These are phyloP conservation scores for Macrotis lagotis DNA, from an alignment of 2,113 vertebrate species.

Conservation along the genomic window DNA sequence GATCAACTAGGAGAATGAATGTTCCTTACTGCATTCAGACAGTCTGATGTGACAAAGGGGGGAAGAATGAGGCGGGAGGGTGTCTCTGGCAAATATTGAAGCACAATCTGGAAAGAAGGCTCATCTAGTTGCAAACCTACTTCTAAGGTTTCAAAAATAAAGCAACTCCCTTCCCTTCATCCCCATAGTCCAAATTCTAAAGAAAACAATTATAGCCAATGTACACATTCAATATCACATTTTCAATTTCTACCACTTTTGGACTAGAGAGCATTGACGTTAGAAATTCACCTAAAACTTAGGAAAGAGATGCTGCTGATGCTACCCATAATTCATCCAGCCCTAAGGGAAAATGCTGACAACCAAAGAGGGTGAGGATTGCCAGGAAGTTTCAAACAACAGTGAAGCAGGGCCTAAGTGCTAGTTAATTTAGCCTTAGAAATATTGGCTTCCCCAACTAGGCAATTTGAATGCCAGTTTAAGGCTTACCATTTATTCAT, in stretches of 20 bases:
- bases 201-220: constrained; percentile 11
- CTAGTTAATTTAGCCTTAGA: not conserved
- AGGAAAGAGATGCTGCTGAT: not conserved
- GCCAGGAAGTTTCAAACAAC: not conserved
- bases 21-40: constrained; percentile 70
- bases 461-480: not conserved
- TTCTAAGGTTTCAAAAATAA: constrained; percentile 47
- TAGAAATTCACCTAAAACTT: constrained; percentile 13
- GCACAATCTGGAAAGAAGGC: constrained; percentile 49
- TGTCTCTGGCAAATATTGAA: constrained; percentile 57
- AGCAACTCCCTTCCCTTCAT: not conserved
- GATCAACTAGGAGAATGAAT: constrained; percentile 74
- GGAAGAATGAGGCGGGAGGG: constrained; percentile 68
- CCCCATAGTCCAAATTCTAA: constrained; percentile 37
- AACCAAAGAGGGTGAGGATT: not conserved
- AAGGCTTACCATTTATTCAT: not conserved
- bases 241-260: constrained; percentile 10
- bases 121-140: constrained; percentile 52
- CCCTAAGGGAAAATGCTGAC: not conserved
- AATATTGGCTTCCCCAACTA: constrained; percentile 1
- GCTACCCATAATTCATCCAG: constrained; percentile 13
- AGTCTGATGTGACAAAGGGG: constrained; percentile 70
- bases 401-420: not conserved
- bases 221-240: not conserved
- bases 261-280: constrained; percentile 14